Base-by-base conservation (phyloP, 2,113 vertebrate species). In the Nanorana parkeri region DNA sequence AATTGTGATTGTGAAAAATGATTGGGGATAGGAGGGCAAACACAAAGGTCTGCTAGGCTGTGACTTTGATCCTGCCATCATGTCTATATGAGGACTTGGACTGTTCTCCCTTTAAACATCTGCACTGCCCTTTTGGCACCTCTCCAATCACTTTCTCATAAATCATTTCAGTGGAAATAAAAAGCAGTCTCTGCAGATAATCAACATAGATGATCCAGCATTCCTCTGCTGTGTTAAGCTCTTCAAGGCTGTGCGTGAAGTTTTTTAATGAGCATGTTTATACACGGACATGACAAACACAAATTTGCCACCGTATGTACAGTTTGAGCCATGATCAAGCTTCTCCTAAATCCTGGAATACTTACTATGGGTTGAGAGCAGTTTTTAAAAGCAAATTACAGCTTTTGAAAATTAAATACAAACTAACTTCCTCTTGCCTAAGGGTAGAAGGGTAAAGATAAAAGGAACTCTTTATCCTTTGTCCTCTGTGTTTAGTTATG, bases 401-500 rank as follows among this genome's bases (percentile, higher is more conserved):
- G 21, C 28, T 60, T 69, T 26, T 47, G 11, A 61, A 80, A 69
- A 16, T n/a, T 60, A 78, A 69, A 61, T 26, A 24, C 8, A 47
- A 60, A 10, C 23, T 24, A 51, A 51, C 52, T 41, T 23, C 3
- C 51, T 69, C 58, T 24, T 60, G 54, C 66, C 78, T 24, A 4
- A 5, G 68, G 68, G 68, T 65, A 26, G 23, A 32, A 51, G 41
- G 19, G 23, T 54, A 61, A 23, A 52, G 19, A 13, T 63, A 41
- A 24, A 36, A 61, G 78, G 21, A 41, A 20, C 56, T 54, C 55
- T 79, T 32, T 80, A 68, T 58, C 76, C 13, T 52, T 58, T 65
- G 63, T 36, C 1, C 55, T 19, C 82, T 69, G 78, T 84, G 79
- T 74, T 63, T 0, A 47, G 84, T 80, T 89, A 69, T 54, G 58